Base-by-base conservation (phyloP, 1,140 invertebrate genomes). In the Solen grandis region DNA sequence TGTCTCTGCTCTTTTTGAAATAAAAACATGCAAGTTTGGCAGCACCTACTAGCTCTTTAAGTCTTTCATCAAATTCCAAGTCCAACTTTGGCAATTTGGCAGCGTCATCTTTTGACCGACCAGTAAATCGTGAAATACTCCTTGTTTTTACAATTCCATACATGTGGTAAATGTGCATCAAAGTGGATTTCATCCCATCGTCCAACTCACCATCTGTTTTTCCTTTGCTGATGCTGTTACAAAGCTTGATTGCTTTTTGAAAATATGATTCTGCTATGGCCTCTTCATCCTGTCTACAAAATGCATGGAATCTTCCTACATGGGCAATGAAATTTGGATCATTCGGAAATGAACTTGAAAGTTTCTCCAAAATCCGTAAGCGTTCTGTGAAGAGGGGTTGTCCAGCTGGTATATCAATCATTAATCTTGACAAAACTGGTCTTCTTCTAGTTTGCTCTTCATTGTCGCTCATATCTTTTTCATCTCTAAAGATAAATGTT, bases 111-210 rank as follows among this genome's bases (percentile, higher is more conserved):
- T 46, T 46, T 8, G 68, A 38, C 13, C 52, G 60, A 2, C 77
- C 78, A 16, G 83, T 84, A 41, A 60, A 81, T 29, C 46, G 38
- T 77, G 68, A 50, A 52, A 84, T 55, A 62, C 62, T 55, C 50
- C 69, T 78, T 36, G 78, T 79, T 54, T 79, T 38, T 4, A 82
- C 60, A 29, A 70, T 85, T 1, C 83, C 83, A 72, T 79, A 85
- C 62, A 85, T 85, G 29, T 85, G 83, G 38, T 82, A 85, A 25
- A 85, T 75, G 36, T 85, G 83, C 70, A 79, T 82, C 27, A 85
- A 68, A 1, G 81, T 72, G 10, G 66, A 36, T 29, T 74, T 73
- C 16, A 78, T 57, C n/a, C 59, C 52, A 27, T 84, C 82, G 55
- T 81, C 77, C 25, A 84, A 25, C n/a, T 80, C 35, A 0, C 50